phyloP scores from a whole-genome alignment of 2,113 vertebrate species.

The Dolichotis patagonum region DNA sequence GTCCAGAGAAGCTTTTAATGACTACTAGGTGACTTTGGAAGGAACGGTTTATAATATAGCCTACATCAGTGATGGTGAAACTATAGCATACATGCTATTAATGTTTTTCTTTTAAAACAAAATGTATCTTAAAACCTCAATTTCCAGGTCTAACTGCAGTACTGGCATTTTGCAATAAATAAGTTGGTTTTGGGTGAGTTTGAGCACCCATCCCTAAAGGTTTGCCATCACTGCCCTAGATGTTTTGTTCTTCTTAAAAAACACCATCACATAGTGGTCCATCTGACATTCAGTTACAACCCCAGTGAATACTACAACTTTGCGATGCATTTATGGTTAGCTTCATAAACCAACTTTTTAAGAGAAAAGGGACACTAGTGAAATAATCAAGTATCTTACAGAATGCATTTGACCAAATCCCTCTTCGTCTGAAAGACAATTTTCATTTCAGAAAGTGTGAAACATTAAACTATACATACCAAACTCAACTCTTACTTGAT shows the following conservation, averaged over 20 bases:
- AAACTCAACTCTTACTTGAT: neutral
- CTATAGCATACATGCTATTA: neutral
- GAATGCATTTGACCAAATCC: neutral
- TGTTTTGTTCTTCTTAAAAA: conserved; percentile 35
- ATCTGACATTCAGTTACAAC: neutral
- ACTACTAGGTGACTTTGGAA: neutral
- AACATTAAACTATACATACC: neutral
- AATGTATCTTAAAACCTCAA: neutral
- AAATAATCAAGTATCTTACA: conserved; percentile 8
- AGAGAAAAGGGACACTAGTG: neutral
- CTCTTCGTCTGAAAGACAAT: conserved; percentile 15
- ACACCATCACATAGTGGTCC: neutral
- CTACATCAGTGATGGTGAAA: neutral
- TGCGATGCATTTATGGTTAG: conserved; percentile 16
- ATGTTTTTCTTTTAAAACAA: neutral
- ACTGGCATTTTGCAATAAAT: neutral
- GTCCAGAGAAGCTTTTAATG: neutral
- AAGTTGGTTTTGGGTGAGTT: neutral
- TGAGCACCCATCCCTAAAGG: neutral
- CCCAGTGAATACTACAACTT: neutral
- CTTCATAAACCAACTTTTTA: conserved; percentile 32
- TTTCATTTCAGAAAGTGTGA: conserved; percentile 25
- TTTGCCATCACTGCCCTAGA: neutral
- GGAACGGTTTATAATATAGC: conserved; percentile 27
- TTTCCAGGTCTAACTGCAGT: neutral